A percentile compares a stretch with the other conserved stretches of the same genome.
Evolutionary conservation across 2,113 vertebrate genomes (phyloP).

Genomic region (Oncorhynchus keta): DNA sequence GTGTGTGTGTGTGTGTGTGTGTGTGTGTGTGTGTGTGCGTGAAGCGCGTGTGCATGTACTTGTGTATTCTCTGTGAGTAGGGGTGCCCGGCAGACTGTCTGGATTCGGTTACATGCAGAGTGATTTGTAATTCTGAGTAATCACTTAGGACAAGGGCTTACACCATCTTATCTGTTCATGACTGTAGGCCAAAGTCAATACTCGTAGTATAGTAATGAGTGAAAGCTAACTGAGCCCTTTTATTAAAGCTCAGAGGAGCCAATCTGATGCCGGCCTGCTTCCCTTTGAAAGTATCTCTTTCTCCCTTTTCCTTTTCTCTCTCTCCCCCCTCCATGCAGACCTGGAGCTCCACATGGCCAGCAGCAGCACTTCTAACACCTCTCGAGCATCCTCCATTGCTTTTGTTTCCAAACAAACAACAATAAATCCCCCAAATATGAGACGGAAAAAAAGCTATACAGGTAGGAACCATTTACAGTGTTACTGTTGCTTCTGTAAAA

Average conservation of each 20-base stretch:
- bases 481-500: not conserved
- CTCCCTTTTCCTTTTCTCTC: slow-evolving; percentile 52
- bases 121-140: slow-evolving; percentile 99
- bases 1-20: no score
- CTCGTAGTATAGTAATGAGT: slow-evolving; percentile 99
- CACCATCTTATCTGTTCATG: slow-evolving; percentile 96
- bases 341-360: slow-evolving; percentile 63
- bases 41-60: not conserved
- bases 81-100: slow-evolving; percentile 66
- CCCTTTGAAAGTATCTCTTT: slow-evolving; percentile 86
- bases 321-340: slow-evolving; percentile 17
- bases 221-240: slow-evolving; percentile 89
- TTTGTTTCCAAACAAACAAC: slow-evolving; percentile 59
- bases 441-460: slow-evolving; percentile 33
- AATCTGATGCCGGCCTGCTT: slow-evolving; percentile 82
- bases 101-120: slow-evolving; percentile 90
- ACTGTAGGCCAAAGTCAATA: slow-evolving; percentile 99
- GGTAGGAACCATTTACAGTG: not conserved
- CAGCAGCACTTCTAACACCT: slow-evolving; percentile 41
- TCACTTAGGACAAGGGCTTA: slow-evolving; percentile 98
- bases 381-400: slow-evolving; percentile 30
- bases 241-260: slow-evolving; percentile 93
- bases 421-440: slow-evolving; percentile 38
- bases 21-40: not conserved
- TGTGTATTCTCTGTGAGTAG: slow-evolving; percentile 14